Evolutionary conservation across 35 echinoderm and acorn worm genomes (phyloP).

Genomic region (Heliocidaris erythrogramma): DNA sequence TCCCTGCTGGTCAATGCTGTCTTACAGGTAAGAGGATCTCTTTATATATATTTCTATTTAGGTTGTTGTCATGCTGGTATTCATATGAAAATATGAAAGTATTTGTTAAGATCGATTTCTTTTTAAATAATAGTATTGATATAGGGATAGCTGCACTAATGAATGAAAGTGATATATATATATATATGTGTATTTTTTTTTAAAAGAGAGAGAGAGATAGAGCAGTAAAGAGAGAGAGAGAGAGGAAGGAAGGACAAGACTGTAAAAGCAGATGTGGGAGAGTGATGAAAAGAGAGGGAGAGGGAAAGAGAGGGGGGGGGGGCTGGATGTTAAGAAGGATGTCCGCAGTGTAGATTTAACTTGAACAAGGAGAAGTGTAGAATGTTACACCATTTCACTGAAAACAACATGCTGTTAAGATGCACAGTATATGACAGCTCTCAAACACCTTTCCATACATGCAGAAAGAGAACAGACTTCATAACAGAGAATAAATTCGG

Average conservation of each 20-base stretch:
- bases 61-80: too few relatives aligned
- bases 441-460: background rate
- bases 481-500: background rate
- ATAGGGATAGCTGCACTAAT: too few relatives aligned
- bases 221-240: background rate
- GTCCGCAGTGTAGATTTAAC: background rate
- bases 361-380: background rate
- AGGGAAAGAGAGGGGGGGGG: background rate
- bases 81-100: too few relatives aligned
- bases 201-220: background rate
- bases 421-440: background rate
- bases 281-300: background rate
- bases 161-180: too few relatives aligned
- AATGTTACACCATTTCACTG: background rate
- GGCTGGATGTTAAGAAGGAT: background rate
- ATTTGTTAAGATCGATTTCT: too few relatives aligned
- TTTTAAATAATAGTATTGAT: too few relatives aligned
- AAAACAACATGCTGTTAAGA: background rate
- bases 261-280: too few relatives aligned
- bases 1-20: too few relatives aligned
- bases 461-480: background rate
- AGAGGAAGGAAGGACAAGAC: background rate
- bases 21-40: too few relatives aligned
- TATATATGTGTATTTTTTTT: too few relatives aligned
- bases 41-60: too few relatives aligned